Evolutionary conservation across 2,888 invertebrate genomes (phyloP).

Genomic region (Thysanoteuthis rhombus): DNA sequence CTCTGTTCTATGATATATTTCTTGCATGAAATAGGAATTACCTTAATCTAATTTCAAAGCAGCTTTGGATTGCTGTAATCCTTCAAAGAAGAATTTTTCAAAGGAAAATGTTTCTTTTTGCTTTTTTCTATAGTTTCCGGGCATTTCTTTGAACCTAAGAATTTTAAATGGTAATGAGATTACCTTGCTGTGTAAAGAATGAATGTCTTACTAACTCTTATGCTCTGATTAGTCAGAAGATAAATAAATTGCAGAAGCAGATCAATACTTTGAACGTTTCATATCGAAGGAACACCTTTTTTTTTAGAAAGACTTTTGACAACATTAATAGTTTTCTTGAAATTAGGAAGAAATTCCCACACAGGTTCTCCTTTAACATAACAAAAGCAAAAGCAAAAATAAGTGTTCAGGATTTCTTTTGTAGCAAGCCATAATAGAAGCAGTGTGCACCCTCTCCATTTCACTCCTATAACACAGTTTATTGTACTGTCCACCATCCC

Average conservation of each 20-base stretch:
- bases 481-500: too few species aligned
- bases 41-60: not conserved
- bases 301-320: not conserved
- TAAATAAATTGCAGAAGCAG: not conserved
- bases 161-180: not conserved
- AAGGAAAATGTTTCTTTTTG: not conserved
- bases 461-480: too few species aligned
- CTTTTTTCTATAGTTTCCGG: not conserved
- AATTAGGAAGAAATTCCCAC: not conserved
- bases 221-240: not conserved
- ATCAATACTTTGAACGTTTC: not conserved
- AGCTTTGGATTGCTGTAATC: not conserved
- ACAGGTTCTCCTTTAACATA: too few species aligned
- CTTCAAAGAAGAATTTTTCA: not conserved
- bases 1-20: not conserved
- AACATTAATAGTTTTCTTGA: not conserved
- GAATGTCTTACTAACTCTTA: not conserved
- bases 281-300: not conserved
- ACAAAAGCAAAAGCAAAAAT: too few species aligned
- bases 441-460: too few species aligned
- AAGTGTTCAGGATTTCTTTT: too few species aligned
- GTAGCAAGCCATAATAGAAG: too few species aligned
- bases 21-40: conserved; percentile 12
- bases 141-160: not conserved
- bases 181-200: not conserved